phyloP scores from a whole-genome alignment of 2,113 vertebrate genomes.

The Madoqua kirkii region DNA sequence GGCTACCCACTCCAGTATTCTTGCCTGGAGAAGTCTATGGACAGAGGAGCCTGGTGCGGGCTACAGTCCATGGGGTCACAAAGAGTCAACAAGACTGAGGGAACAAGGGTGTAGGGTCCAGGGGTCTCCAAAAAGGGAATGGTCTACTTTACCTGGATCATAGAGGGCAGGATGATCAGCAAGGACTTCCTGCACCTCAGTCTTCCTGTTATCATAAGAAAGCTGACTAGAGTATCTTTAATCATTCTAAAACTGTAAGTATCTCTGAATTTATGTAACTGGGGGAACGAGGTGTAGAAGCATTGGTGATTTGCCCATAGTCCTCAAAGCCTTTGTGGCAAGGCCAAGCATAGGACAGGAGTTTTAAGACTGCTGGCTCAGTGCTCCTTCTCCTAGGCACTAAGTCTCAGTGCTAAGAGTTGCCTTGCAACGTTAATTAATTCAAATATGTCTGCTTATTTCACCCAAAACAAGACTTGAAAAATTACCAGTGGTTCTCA shows the following conservation, averaged over 20 bases:
- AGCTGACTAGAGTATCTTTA: neutral
- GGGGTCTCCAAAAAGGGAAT: neutral
- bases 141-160: neutral
- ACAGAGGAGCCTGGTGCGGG: neutral
- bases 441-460: constrained; percentile 14
- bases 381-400: neutral
- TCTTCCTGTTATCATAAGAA: neutral
- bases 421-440: neutral
- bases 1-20: neutral
- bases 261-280: neutral
- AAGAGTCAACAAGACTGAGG: neutral
- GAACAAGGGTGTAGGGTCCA: neutral
- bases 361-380: neutral
- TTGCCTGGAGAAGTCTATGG: neutral
- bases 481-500: constrained; percentile 30
- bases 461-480: constrained; percentile 32
- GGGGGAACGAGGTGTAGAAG: neutral
- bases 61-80: neutral
- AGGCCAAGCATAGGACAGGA: neutral
- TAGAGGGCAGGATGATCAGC: neutral
- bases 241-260: neutral
- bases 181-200: neutral
- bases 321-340: neutral
- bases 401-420: neutral
- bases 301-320: neutral